phyloP scores from a whole-genome alignment of 2,113 vertebrate genomes.

The Aspiorhynchus laticeps region DNA sequence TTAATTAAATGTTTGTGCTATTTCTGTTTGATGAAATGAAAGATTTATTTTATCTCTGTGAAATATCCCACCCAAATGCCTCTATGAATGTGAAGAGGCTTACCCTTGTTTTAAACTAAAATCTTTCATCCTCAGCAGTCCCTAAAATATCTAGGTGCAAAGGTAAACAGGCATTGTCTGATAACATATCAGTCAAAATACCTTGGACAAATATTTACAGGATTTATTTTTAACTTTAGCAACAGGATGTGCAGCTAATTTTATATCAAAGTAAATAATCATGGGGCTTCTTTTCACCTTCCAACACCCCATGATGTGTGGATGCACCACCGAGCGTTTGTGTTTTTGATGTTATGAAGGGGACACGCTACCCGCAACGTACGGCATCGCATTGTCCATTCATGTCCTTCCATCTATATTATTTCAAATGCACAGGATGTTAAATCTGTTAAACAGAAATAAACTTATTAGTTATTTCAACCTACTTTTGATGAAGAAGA shows the following conservation, averaged over 20 bases:
- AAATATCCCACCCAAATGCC: not conserved
- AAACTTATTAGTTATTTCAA: not conserved
- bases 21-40: not conserved
- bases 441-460: not conserved
- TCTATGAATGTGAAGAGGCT: not conserved
- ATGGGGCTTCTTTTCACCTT: not conserved
- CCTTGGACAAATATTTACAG: conserved; percentile 61
- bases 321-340: conserved; percentile 73
- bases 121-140: not conserved
- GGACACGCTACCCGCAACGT: conserved; percentile 67
- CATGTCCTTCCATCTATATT: not conserved
- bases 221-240: conserved; percentile 69
- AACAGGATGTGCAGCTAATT: conserved; percentile 72
- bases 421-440: not conserved
- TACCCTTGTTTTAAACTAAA: not conserved
- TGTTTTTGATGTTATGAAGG: conserved; percentile 66
- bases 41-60: not conserved
- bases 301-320: conserved; percentile 65
- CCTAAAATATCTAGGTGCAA: conserved; percentile 39
- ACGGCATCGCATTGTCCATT: not conserved
- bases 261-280: conserved; percentile 76
- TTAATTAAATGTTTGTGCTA: not conserved
- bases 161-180: conserved; percentile 58
- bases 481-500: not conserved
- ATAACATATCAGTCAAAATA: conserved; percentile 48